phyloP scores from a whole-genome alignment of 1,140 invertebrate genomes.

The Physella acuta region DNA sequence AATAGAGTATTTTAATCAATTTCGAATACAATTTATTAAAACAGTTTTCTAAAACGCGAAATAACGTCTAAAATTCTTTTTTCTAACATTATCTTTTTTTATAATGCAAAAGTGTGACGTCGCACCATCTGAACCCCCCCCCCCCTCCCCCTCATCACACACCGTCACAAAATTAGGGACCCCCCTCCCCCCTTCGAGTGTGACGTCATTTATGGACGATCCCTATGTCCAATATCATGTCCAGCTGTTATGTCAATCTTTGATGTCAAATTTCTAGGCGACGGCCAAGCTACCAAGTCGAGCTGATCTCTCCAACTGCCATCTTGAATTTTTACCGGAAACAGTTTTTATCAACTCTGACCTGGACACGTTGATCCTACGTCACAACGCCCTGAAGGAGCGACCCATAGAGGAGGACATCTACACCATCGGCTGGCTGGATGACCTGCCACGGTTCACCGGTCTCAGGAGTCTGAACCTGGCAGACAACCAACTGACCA shows the following conservation, averaged over 20 bases:
- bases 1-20: too few species aligned
- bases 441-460: constrained; percentile 46
- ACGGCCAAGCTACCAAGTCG: constrained; percentile 57
- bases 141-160: too few species aligned
- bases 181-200: too few species aligned
- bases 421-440: constrained; percentile 50
- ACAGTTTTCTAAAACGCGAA: too few species aligned
- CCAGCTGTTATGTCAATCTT: not conserved
- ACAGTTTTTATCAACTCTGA: constrained; percentile 59
- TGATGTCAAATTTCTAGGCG: too few species aligned
- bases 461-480: constrained; percentile 54
- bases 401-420: constrained; percentile 59
- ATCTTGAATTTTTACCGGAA: constrained; percentile 59
- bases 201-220: too few species aligned
- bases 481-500: constrained; percentile 54
- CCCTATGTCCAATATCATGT: not conserved
- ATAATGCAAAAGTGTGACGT: too few species aligned
- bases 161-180: too few species aligned
- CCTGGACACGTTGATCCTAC: constrained; percentile 53
- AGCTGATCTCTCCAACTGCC: constrained; percentile 58
- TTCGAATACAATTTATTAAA: too few species aligned
- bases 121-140: too few species aligned
- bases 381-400: constrained; percentile 56
- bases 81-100: too few species aligned
- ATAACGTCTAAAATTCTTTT: too few species aligned